Evolutionary conservation across 2,113 vertebrate species (phyloP), one percentile per base, ranked within the genome.

Genomic region (Myxocyprinus asiaticus): DNA sequence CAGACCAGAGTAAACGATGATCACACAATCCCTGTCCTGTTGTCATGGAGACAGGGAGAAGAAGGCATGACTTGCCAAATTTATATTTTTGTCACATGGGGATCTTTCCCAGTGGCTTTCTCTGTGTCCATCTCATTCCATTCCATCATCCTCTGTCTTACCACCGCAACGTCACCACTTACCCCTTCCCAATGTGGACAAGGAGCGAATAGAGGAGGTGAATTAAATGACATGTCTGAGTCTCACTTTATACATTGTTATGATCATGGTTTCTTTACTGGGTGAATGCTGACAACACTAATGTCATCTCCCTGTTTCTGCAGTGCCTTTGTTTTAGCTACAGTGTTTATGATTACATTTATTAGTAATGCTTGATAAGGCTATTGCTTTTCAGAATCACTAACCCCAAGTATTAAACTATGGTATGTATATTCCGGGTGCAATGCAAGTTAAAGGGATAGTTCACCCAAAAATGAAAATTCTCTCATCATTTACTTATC

Each of bases 61-160:
- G 22, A 76, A 78, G 45, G 22, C 76, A 84, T 84, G 76, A 84
- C 75, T 81, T 74, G 69, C 62, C 76, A 74, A 72, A 76, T 78
- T 84, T 76, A 79, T 79, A 86, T 86, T 77, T 83, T 67, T 79
- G 55, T 79, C 84, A 77, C 75, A 56, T 81, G 82, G 22, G 17
- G 4, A 59, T 56, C 50, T 53, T 65, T 12, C 43, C 67, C 59
- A 72, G 67, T 44, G 33, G 58, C 66, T 80, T 51, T 75, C 51
- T 33, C 22, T 82, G 73, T 80, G 80, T 76, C 81, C 69, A 73
- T 68, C 67, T 45, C 62, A 48, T 8, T 12, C 0, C 11, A 7
- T 48, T 78, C 65, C 33, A 11, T 43, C 58, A 42, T 42, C 14
- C 22, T 33, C 11, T 33, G 6, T 68, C 9, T 68, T 9, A 61